phyloP scores from a whole-genome alignment of 2,113 vertebrate species.

The Silurus glanis region DNA sequence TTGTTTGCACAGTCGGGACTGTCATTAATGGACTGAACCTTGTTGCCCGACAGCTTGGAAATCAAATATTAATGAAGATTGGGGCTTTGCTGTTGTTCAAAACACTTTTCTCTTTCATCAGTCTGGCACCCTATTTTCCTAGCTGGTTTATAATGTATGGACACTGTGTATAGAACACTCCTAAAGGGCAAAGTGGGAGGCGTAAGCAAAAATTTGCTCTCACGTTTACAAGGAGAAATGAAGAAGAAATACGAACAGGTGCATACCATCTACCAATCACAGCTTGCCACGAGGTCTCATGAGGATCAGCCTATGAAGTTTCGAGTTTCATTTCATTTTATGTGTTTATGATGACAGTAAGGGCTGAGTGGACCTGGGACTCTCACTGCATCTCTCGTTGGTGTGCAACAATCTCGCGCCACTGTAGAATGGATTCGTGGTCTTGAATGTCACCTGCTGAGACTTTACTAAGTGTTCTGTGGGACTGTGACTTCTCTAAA shows the following conservation, averaged over 20 bases:
- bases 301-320: constrained; percentile 60
- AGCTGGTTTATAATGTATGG: constrained; percentile 55
- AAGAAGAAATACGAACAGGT: constrained; percentile 5
- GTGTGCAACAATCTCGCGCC: background rate
- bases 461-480: background rate
- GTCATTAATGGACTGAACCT: constrained; percentile 57
- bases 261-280: constrained; percentile 4
- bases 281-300: constrained; percentile 5
- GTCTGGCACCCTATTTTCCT: constrained; percentile 44
- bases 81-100: constrained; percentile 57
- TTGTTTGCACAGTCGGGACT: constrained; percentile 39
- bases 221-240: background rate
- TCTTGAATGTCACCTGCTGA: background rate
- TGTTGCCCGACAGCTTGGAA: constrained; percentile 40
- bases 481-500: background rate
- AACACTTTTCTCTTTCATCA: constrained; percentile 56
- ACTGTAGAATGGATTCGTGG: background rate
- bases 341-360: constrained; percentile 64
- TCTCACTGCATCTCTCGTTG: background rate
- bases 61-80: constrained; percentile 70
- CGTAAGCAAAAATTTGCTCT: constrained; percentile 19
- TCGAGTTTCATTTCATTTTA: constrained; percentile 64
- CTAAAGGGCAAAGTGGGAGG: constrained; percentile 30
- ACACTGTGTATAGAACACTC: background rate
- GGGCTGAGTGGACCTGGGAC: constrained; percentile 29